These are phyloP conservation scores for Microcebus ravelobensis DNA, from an alignment of 2,113 vertebrate species.

Conservation along the genomic window DNA sequence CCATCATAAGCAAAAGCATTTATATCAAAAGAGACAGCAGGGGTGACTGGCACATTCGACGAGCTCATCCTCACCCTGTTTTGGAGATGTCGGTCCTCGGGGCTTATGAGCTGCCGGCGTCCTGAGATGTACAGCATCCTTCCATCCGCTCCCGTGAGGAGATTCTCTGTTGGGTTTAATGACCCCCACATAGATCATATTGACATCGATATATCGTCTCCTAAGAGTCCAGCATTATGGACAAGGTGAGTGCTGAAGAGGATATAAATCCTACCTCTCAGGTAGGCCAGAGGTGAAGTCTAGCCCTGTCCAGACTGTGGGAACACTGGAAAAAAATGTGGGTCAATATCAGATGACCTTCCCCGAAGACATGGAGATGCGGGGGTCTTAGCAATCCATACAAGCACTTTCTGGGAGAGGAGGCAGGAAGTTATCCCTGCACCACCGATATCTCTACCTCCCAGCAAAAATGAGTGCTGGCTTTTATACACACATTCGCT, in stretches of 20 bases:
- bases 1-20: constrained; percentile 21
- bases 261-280: background rate
- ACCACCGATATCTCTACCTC: background rate
- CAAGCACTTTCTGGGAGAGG: background rate
- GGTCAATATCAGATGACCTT: background rate
- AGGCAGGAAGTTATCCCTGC: background rate
- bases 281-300: background rate
- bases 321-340: background rate
- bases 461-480: background rate
- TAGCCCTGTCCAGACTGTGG: background rate
- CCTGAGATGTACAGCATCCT: background rate
- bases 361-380: background rate
- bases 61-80: background rate
- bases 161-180: background rate
- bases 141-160: background rate
- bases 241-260: background rate
- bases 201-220: background rate
- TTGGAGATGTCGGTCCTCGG: background rate
- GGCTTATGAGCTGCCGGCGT: background rate
- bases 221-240: background rate
- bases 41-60: background rate
- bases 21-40: background rate
- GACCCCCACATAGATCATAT: background rate
- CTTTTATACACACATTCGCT: background rate
- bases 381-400: background rate